Conservation (phyloP, 2,797 vertebrate genomes). For the Tragopan temminckii region DNA sequence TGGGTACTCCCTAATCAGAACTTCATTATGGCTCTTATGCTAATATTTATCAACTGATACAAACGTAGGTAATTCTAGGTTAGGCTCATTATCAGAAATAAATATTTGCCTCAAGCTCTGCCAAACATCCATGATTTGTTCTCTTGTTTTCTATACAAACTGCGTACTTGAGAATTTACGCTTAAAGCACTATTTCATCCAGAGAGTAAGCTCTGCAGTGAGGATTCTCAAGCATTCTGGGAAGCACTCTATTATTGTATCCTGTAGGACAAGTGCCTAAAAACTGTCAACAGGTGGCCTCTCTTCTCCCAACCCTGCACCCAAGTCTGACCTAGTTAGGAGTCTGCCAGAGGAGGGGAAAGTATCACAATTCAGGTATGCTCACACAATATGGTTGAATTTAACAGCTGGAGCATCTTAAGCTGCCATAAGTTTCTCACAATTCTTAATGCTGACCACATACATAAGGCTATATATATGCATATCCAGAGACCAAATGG, state of each 20-base stretch:
- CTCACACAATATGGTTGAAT: not conserved
- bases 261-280: not conserved
- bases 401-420: not conserved
- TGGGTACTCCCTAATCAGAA: not conserved
- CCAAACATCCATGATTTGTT: not conserved
- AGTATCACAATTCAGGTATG: fast-evolving
- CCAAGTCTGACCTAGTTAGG: not conserved
- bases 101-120: not conserved
- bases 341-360: not conserved
- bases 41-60: not conserved
- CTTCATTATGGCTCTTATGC: not conserved
- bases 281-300: not conserved
- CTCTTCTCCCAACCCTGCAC: not conserved
- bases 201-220: not conserved
- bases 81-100: not conserved
- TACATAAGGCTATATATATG: not conserved
- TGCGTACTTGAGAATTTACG: not conserved
- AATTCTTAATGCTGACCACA: not conserved
- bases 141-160: not conserved
- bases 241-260: not conserved
- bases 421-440: not conserved
- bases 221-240: not conserved
- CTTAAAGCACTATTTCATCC: not conserved
- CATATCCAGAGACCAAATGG: not conserved
- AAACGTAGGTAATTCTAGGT: not conserved